Evolutionary conservation across 2,888 invertebrate species (phyloP).

Genomic region (Deroplatys truncata): DNA sequence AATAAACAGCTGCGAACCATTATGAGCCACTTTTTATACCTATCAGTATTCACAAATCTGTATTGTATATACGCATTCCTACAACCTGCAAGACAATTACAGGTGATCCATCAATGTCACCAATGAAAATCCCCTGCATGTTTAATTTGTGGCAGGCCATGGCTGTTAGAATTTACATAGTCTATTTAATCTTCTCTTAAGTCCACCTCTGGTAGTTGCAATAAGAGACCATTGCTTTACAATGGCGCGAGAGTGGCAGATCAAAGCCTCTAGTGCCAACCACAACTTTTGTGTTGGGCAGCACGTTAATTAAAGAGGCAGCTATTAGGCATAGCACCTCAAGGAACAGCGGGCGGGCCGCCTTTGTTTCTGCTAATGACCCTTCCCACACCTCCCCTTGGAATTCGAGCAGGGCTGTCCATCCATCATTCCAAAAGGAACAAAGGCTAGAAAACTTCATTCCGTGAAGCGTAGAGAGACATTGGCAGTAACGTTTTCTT

Average conservation of each 20-base stretch:
- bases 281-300: neutral
- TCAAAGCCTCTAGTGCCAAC: neutral
- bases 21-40: too few species aligned
- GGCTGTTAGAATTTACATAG: neutral
- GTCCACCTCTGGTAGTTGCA: neutral
- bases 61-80: too few species aligned
- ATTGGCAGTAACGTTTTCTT: neutral
- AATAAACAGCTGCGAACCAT: too few species aligned
- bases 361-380: neutral
- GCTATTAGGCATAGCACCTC: neutral
- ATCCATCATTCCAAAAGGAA: neutral
- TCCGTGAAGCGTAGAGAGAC: neutral
- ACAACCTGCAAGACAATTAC: too few species aligned
- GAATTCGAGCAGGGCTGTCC: neutral
- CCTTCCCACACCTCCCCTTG: neutral
- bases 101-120: neutral
- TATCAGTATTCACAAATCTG: too few species aligned
- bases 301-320: neutral
- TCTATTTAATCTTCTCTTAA: neutral
- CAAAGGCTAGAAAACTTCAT: neutral
- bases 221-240: neutral
- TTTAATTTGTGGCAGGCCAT: neutral
- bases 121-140: neutral
- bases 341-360: neutral
- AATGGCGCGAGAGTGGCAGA: neutral